These are phyloP conservation scores for Mesoclemmys tuberculata DNA, from an alignment of 2,113 vertebrate species.

Conservation along the genomic window DNA sequence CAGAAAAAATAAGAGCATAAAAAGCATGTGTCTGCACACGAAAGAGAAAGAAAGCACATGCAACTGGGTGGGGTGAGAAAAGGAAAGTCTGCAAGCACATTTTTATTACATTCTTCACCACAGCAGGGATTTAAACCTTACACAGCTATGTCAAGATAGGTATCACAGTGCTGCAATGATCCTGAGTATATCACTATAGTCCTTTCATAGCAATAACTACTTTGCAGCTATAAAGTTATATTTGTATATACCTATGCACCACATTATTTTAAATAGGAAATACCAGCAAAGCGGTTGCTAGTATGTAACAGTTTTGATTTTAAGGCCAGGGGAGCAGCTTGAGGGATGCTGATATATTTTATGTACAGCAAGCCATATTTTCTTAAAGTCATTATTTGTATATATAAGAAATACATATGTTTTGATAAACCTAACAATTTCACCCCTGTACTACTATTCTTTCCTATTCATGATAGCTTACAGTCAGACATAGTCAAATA, in stretches of 20 bases:
- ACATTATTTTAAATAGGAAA: conserved; percentile 71
- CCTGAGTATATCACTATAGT: neutral
- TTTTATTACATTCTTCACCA: conserved; percentile 24
- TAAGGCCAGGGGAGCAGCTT: neutral
- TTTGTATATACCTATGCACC: conserved; percentile 37
- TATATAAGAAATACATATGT: neutral
- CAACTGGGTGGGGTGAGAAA: neutral
- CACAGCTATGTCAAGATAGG: neutral
- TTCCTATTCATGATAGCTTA: neutral
- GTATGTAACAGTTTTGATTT: conserved; percentile 52
- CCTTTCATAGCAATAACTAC: conserved; percentile 26
- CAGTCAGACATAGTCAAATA: neutral
- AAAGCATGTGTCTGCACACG: neutral
- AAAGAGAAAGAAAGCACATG: neutral
- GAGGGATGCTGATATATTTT: conserved; percentile 26
- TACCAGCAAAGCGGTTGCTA: conserved; percentile 53
- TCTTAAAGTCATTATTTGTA: neutral
- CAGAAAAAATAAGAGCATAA: neutral
- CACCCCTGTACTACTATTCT: neutral
- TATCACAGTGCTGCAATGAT: neutral
- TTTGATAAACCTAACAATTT: neutral
- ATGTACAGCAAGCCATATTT: neutral
- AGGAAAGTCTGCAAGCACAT: neutral
- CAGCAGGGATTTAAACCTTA: neutral
- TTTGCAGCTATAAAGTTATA: conserved; percentile 2